phyloP scores from a whole-genome alignment of 2,797 vertebrate species.

The Glyptemys insculpta region DNA sequence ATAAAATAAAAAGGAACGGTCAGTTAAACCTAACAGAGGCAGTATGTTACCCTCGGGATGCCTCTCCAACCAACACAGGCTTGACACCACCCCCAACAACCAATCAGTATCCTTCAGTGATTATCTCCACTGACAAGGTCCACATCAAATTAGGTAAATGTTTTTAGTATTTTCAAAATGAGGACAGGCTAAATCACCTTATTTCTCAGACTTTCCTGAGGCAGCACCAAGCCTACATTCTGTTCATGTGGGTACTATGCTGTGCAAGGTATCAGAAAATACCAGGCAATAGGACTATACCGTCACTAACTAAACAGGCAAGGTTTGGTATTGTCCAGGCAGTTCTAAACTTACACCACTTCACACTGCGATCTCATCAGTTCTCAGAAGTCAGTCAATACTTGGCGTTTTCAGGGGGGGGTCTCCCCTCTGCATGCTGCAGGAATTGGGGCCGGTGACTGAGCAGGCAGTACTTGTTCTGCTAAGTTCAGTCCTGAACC shows the following conservation, averaged over 20 bases:
- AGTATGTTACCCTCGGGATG: constrained; percentile 94
- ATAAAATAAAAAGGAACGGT: constrained; percentile 95
- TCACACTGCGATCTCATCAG: background rate
- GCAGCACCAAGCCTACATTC: rapidly evolving
- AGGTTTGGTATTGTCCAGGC: rapidly evolving
- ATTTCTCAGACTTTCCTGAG: background rate
- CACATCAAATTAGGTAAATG: constrained; percentile 94
- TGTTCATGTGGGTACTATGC: rapidly evolving
- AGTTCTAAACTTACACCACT: background rate
- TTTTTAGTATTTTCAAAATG: background rate
- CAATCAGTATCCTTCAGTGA: constrained; percentile 95
- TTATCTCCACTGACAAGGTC: constrained; percentile 96
- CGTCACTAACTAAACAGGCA: rapidly evolving
- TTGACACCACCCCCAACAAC: constrained; percentile 95
- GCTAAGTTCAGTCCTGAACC: background rate
- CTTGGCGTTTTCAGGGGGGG: rapidly evolving
- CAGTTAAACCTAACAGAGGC: constrained; percentile 97
- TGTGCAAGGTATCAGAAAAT: background rate
- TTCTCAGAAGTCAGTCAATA: background rate
- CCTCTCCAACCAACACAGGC: constrained; percentile 98
- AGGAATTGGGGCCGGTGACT: background rate
- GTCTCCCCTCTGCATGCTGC: background rate
- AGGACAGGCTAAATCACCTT: rapidly evolving
- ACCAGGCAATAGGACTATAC: background rate
- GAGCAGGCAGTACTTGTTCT: background rate